Base-by-base conservation (phyloP, 2,888 invertebrate genomes). In the Meteorus colon region DNA sequence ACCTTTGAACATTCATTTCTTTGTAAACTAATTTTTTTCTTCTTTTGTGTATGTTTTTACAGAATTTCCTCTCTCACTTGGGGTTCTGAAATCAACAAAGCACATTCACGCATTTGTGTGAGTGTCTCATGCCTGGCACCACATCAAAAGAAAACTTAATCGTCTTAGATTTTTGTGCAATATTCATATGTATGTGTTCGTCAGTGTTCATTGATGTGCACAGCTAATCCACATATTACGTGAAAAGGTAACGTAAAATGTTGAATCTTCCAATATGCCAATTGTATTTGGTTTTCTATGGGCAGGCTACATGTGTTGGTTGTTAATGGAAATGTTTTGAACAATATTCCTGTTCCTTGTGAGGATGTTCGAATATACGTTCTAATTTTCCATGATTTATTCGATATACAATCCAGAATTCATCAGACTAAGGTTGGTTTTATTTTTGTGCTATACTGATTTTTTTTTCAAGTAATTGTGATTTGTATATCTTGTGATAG, bases 141-240 rank as follows among this genome's bases (percentile, higher is more conserved):
- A 37, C 71, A 62, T 62, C 63, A 65, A 72, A 72, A 29, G 59
- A 37, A 73, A 66, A 63, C 37, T n/a, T 73, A 73, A 73, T 73
- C 73, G 73, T 73, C 66, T 73, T 73, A 73, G 66, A n/a, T 73
- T 41, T 41, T 8, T 41, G 12, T 8, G 41, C 8, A 41, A 55
- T 55, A n/a, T 8, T 8, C n/a, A 55, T n/a, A n/a, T n/a, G n/a
- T 6, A 16, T 55, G 34, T n/a, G 27, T 73, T 73, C 63, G 41
- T 59, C 55, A 66, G 59, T 66, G 66, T 24, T 31, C 55, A 73
- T 55, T 55, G 31, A 63, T 63, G 63, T 63, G 63, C n/a, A 34
- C 34, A 34, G 12, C 29, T 63, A 63, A 63, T 63, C 60, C 29
- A 62, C 16, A 63, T 63, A 29, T 19, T 63, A 34, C 63, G 8